A percentile compares a stretch with the other conserved stretches of the same genome.
Conservation (phyloP, 2,888 invertebrate species). For the Pimpla rufipes region DNA sequence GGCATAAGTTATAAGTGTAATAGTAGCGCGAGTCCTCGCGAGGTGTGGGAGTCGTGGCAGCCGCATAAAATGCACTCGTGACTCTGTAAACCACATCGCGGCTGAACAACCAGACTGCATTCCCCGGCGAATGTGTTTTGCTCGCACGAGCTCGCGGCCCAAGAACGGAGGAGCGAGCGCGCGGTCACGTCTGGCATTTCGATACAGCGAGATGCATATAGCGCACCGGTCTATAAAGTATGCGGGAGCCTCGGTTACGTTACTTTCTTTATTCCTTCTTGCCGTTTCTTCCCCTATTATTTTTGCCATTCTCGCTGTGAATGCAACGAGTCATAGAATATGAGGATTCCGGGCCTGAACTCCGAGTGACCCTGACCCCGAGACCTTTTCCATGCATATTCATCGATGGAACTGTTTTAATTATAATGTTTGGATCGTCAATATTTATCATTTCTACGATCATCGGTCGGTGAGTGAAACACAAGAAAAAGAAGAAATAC, state of each 20-base stretch:
- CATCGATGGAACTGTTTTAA: background rate
- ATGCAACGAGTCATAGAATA: constrained; percentile 31
- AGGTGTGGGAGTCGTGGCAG: constrained; percentile 55
- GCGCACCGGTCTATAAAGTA: constrained; percentile 13
- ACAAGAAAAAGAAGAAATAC: background rate
- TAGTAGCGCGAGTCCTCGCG: background rate
- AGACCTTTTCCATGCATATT: constrained; percentile 52
- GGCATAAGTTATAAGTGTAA: constrained; percentile 7
- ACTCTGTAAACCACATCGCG: constrained; percentile 16
- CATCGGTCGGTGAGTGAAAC: background rate
- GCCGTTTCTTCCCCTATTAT: constrained; percentile 7
- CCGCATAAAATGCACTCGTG: constrained; percentile 32
- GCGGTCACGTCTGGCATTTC: constrained; percentile 60
- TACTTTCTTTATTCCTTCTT: constrained; percentile 57
- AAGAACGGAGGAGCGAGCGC: constrained; percentile 22
- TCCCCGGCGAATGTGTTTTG: constrained; percentile 39
- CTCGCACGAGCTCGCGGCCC: constrained; percentile 35
- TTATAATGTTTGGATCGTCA: background rate
- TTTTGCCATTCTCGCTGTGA: background rate
- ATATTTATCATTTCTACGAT: background rate
- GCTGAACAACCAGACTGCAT: constrained; percentile 47
- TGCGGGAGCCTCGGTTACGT: constrained; percentile 35
- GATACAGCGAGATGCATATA: constrained; percentile 41
- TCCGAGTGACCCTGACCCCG: constrained; percentile 52
- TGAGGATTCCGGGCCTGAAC: constrained; percentile 31